Conservation (phyloP, 2,113 vertebrate species). For the Chamaetylas fuelleborni region DNA sequence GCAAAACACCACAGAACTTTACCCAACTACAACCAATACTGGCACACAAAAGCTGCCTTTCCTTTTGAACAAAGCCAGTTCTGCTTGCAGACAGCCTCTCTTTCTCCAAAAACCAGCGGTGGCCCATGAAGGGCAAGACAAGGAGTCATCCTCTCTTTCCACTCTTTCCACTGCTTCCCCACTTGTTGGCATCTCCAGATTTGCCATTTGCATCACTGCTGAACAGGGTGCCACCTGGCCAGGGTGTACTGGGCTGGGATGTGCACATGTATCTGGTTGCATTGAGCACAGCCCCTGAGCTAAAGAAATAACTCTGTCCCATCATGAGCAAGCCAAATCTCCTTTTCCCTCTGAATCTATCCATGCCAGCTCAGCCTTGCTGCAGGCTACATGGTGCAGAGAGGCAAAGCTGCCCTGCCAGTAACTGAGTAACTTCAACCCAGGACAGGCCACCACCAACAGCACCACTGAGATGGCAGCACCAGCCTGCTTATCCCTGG, state of each 20-base stretch:
- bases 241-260: neutral
- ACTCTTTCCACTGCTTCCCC: neutral
- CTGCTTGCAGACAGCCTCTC: neutral
- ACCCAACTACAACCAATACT: rapidly evolving
- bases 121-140: rapidly evolving
- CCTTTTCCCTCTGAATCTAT: neutral
- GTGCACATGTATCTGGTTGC: neutral
- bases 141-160: neutral
- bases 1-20: neutral
- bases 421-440: neutral
- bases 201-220: neutral
- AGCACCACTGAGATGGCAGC: neutral
- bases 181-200: neutral
- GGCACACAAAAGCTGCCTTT: neutral
- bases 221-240: rapidly evolving
- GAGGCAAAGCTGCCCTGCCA: neutral
- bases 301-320: neutral
- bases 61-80: neutral
- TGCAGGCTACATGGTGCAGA: neutral
- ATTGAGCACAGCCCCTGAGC: neutral
- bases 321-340: neutral
- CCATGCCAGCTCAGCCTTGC: neutral
- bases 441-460: neutral
- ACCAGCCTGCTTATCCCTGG: neutral
- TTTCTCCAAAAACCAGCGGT: neutral